phyloP scores from a whole-genome alignment of 2,113 vertebrate genomes.

The Gulo gulo region DNA sequence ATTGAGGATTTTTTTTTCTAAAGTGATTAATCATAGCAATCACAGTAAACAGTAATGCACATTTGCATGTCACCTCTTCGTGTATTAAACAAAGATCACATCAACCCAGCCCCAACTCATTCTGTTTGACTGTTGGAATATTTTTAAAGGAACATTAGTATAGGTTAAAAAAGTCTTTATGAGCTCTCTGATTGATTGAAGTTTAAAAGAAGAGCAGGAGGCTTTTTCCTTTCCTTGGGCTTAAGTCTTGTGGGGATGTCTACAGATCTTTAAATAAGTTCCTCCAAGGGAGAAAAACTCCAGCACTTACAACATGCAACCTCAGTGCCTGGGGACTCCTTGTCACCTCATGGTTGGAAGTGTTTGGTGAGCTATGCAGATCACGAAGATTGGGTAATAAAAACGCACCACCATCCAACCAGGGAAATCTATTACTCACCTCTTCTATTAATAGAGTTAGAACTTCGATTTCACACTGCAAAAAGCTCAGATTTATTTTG shows the following conservation, averaged over 20 bases:
- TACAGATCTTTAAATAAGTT: constrained; percentile 56
- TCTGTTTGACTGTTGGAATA: constrained; percentile 9
- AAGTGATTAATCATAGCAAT: constrained; percentile 51
- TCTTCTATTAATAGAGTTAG: constrained; percentile 63
- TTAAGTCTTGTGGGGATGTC: background rate
- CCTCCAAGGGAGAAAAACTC: constrained; percentile 14
- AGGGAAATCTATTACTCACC: constrained; percentile 44
- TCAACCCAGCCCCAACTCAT: background rate
- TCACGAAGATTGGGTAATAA: constrained; percentile 53
- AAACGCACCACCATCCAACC: constrained; percentile 44
- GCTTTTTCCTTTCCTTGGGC: background rate
- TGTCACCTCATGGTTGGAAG: constrained; percentile 16
- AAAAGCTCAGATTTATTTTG: constrained; percentile 74
- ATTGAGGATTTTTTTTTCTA: background rate
- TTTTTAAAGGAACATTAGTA: constrained; percentile 13
- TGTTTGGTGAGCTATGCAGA: constrained; percentile 42
- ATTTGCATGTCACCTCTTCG: background rate
- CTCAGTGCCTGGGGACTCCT: background rate
- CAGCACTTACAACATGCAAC: background rate
- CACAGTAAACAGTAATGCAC: background rate
- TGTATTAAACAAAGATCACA: background rate
- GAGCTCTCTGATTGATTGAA: constrained; percentile 34
- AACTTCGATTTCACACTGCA: constrained; percentile 62
- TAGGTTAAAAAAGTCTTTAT: background rate
- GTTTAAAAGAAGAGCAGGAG: constrained; percentile 21